phyloP scores from a whole-genome alignment of 2,888 invertebrate genomes.

The Leptopterna dolabrata region DNA sequence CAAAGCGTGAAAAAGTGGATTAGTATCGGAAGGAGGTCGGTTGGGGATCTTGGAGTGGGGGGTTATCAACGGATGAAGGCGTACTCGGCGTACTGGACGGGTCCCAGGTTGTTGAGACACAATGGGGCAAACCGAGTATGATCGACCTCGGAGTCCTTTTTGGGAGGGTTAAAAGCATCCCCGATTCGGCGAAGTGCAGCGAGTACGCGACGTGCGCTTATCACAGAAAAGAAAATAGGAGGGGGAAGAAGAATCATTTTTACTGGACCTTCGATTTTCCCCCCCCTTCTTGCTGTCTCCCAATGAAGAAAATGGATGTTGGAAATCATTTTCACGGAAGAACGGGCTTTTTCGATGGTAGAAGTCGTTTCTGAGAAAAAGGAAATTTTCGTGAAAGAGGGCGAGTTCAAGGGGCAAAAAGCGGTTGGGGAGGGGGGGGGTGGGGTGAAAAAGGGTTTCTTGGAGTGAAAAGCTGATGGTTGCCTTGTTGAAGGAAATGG shows the following conservation, averaged over 20 bases:
- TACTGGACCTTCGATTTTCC: background rate
- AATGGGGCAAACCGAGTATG: slow-evolving; percentile 33
- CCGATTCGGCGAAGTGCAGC: background rate
- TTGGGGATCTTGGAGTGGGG: background rate
- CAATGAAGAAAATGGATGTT: background rate
- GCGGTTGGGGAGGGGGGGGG: background rate
- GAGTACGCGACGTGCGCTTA: background rate
- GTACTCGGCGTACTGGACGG: slow-evolving; percentile 43
- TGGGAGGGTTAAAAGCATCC: background rate
- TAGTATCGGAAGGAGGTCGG: background rate
- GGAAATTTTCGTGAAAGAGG: background rate
- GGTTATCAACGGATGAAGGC: slow-evolving; percentile 13
- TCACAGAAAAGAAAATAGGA: background rate
- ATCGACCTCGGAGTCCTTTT: background rate
- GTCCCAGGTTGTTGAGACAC: slow-evolving; percentile 26
- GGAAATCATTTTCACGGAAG: slow-evolving; percentile 5
- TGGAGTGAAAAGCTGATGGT: background rate
- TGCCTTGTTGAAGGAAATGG: background rate
- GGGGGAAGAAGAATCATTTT: background rate
- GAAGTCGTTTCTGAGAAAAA: background rate
- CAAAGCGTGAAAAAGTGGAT: background rate
- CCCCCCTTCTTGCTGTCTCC: background rate
- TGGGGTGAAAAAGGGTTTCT: background rate
- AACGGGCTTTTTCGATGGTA: background rate
- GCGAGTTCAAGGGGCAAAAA: background rate